phyloP scores from a whole-genome alignment of 1,140 invertebrate genomes.

The Trichonephila clavata region DNA sequence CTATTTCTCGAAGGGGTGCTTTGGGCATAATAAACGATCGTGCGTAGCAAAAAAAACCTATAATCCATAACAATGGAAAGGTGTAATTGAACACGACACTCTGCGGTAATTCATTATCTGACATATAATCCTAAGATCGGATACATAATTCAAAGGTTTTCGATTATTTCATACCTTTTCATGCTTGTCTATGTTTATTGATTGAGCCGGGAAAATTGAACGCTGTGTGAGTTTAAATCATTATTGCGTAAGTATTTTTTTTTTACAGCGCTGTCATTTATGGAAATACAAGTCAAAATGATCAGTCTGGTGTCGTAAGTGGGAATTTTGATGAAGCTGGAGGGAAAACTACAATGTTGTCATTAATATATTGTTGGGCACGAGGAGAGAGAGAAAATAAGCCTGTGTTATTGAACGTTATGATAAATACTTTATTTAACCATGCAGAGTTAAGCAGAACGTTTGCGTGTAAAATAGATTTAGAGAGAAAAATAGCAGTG shows the following conservation, averaged over 20 bases:
- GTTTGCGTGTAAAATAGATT: no score
- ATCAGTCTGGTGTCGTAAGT: background rate
- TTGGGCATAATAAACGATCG: background rate
- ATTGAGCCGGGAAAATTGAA: conserved; percentile 10
- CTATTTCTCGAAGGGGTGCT: background rate
- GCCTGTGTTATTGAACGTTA: no score
- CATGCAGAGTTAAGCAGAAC: no score
- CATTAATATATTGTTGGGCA: background rate
- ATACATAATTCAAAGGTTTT: conserved; percentile 46
- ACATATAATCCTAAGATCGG: background rate
- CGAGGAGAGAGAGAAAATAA: background rate
- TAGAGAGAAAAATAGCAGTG: no score
- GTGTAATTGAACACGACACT: conserved; percentile 40
- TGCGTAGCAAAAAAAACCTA: background rate
- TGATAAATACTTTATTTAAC: no score
- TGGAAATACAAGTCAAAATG: background rate
- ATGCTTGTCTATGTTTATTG: conserved; percentile 17
- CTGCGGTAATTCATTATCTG: conserved; percentile 25
- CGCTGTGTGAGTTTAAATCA: background rate
- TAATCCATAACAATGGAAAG: background rate
- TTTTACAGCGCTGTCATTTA: background rate
- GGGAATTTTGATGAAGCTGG: background rate
- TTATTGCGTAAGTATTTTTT: conserved; percentile 7
- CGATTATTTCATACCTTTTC: conserved; percentile 5
- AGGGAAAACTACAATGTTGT: no score